Percentiles rank a stretch among this genome's conserved stretches.
These are phyloP conservation scores for Xiphophorus couchianus DNA, from an alignment of 2,113 vertebrate genomes.

Conservation along the genomic window DNA sequence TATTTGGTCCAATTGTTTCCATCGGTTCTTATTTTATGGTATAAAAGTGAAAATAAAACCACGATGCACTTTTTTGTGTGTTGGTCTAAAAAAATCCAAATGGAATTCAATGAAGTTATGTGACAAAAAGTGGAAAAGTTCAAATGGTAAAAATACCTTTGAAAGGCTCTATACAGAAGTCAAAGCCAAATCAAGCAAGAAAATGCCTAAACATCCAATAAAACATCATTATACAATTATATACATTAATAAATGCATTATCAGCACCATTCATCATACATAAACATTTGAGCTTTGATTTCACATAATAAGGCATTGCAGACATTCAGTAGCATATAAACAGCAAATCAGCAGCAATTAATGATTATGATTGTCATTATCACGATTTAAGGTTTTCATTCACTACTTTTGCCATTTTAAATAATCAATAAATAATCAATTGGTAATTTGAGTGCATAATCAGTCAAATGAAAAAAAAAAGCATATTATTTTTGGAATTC, in stretches of 20 bases:
- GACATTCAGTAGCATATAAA: slow-evolving; percentile 52
- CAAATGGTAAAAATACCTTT: neutral
- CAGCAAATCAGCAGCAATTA: slow-evolving; percentile 62
- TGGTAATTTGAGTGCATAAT: slow-evolving; percentile 69
- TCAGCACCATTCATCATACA: neutral
- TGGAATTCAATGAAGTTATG: neutral
- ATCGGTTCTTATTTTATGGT: neutral
- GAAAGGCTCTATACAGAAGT: neutral
- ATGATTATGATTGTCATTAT: slow-evolving; percentile 59
- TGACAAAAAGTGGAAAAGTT: neutral
- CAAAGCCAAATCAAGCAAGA: slow-evolving; percentile 24
- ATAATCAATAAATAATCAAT: slow-evolving; percentile 61
- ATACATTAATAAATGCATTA: neutral
- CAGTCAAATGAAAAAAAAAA: slow-evolving; percentile 64
- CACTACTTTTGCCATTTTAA: slow-evolving; percentile 24
- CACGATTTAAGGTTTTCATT: slow-evolving; percentile 56
- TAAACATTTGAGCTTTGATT: slow-evolving; percentile 27
- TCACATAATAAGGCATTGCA: slow-evolving; percentile 22
- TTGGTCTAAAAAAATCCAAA: neutral
- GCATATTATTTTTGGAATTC: slow-evolving; percentile 77
- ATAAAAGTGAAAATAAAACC: neutral
- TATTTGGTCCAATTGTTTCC: neutral
- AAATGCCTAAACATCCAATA: neutral
- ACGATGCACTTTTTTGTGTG: neutral
- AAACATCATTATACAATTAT: neutral